These are phyloP conservation scores for Grammomys dolichurus DNA, from an alignment of 2,113 vertebrate species.

Conservation along the genomic window DNA sequence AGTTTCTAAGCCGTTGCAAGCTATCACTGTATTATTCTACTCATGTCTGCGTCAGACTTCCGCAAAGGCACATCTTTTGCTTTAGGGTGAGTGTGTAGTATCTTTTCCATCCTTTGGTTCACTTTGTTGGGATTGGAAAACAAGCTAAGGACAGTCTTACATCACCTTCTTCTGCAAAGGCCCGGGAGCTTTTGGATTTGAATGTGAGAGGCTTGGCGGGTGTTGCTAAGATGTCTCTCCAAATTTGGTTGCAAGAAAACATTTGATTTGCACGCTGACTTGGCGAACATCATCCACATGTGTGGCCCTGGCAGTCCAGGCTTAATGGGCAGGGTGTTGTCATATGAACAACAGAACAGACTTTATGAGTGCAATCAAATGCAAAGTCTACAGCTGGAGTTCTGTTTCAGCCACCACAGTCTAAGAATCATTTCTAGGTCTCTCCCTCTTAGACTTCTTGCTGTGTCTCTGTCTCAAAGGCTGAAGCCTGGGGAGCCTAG, in stretches of 20 bases:
- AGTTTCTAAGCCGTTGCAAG: background rate
- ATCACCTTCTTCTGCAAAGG: background rate
- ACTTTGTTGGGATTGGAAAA: constrained; percentile 49
- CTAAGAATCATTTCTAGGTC: background rate
- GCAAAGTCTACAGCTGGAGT: no score
- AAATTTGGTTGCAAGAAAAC: constrained; percentile 3
- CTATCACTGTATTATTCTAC: background rate
- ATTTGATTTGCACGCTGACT: constrained; percentile 4
- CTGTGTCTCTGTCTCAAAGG: background rate
- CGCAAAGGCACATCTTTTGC: background rate
- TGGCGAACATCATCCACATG: background rate
- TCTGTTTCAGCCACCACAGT: background rate
- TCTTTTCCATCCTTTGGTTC: background rate
- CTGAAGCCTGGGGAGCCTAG: background rate
- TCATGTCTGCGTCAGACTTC: background rate
- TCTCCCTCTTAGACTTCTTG: background rate
- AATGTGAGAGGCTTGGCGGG: background rate
- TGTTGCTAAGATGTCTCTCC: constrained; percentile 8
- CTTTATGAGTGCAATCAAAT: background rate
- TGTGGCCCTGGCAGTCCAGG: background rate
- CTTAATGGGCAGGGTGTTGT: background rate
- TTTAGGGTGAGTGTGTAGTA: background rate
- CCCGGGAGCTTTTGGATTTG: background rate
- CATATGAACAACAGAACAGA: background rate
- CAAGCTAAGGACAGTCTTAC: background rate